Base-by-base conservation (phyloP, 2,888 invertebrate genomes). In the Scaptodrosophila latifasciaeformis region DNA sequence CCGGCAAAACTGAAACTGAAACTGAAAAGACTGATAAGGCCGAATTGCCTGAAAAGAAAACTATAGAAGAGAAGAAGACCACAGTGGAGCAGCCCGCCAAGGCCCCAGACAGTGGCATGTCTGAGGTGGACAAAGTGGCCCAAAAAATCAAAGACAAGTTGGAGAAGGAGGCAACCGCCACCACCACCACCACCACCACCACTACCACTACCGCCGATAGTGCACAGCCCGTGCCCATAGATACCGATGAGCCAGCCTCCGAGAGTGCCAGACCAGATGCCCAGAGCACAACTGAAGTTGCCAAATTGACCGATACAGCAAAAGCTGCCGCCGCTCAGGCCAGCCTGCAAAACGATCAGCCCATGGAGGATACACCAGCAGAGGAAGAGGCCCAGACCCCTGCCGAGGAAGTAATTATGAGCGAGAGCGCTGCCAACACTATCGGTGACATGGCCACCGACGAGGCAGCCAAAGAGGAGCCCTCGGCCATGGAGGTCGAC, bases 401-500 rank as follows among this genome's bases (percentile, higher is more conserved):
- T 6, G 77, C 80, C 19, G 82, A 85, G 13, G 85, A 85, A 62
- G 82, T 85, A 3, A 76, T 83, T 2, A 85, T 85, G 85, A 70
- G 76, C 35, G 83, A 84, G 13, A 72, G 80, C 15, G 49, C 39
- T 9, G 66, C 71, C 18, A 72, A 79, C 15, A 49, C 39, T 9
- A 65, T 70, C 18, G 67, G 78, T 29, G 69, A 65, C 55, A 85
- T 86, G 83, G 82, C 85, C 49, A 86, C 85, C 29, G 84, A 85
- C 44, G 75, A 78, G 24, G 69, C 63, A 1, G 39, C 68, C 52
- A 85, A 85, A 60, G 83, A 85, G 31, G 85, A 84, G 54, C 76
- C 80, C 7, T 81, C 82, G 30, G 84, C 84, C 49, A 86, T 86
- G 86, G 86, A 86, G 54, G 83, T 86, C 13, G 86, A 86, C 43